Base-by-base conservation (phyloP, 2,797 vertebrate species). In the Rhinichthys osculus region DNA sequence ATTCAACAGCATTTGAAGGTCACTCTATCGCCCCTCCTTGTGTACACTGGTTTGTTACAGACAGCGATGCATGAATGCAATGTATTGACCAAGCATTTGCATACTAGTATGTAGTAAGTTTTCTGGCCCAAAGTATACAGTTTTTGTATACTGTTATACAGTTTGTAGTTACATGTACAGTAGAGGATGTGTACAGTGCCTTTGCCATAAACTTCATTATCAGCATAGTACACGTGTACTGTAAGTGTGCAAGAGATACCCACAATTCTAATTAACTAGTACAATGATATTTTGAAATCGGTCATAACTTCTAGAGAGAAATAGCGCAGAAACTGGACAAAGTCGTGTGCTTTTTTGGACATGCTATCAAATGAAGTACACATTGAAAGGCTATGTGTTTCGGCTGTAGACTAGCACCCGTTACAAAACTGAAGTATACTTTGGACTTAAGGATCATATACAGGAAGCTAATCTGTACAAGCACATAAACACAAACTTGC, bases 401-500 rank as follows among this genome's bases (percentile, higher is more conserved):
- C 3, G 3, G 50, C 35, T 77, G 23, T 30, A 30, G 5, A 14
- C 59, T 64, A 30, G 27, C 2, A 9, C 23, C 10, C 1, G 21
- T 59, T 59, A 11, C 27, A 4, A 57, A 57, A 77, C 3, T 1
- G 19, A 76, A 76, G 50, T n/a, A 16, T 8, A n/a, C 21, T 35
- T 35, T 16, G 19, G 6, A 57, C 54, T 42, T 42, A 19, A 19
- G 16, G 40, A 44, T 62, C 35, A 44, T 30, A 67, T 23, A 27
- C 59, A 69, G 50, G 6, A 84, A 27, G 3, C 62, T 21, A 69
- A 42, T 78, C 17, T 35, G 30, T 10, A 23, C 35, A 42, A 14
- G 21, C 4, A 21, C 21, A 33, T 19, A 33, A 23, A 64, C 27
- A 38, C 19, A 38, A 52, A 62, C 86, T 88, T 84, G 81, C 84